These are phyloP conservation scores for Danio rerio DNA, from an alignment of 2,113 vertebrate species.

Conservation along the genomic window DNA sequence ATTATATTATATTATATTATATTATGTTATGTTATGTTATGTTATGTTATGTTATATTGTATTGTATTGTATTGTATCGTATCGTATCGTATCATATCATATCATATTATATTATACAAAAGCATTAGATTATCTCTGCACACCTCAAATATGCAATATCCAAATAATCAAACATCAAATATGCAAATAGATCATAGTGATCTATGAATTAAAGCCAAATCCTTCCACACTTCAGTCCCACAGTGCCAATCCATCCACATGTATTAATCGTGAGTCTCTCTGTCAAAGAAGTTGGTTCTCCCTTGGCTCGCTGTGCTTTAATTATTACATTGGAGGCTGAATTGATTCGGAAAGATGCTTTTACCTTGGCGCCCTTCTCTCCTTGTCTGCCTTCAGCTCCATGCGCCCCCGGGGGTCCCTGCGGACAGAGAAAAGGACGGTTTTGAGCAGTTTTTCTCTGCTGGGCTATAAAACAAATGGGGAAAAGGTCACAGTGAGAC, in stretches of 20 bases:
- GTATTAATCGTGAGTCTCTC: not conserved
- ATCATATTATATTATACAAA: not conserved
- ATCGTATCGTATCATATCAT: not conserved
- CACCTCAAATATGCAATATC: not conserved
- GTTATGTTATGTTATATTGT: not conserved
- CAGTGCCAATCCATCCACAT: not conserved
- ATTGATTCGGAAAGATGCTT: not conserved
- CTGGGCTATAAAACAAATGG: slow-evolving; percentile 17
- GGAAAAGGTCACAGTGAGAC: slow-evolving; percentile 8
- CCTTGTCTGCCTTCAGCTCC: slow-evolving; percentile 96
- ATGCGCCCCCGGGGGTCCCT: slow-evolving; percentile 91
- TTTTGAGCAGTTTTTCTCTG: slow-evolving; percentile 23
- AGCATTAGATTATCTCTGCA: not conserved
- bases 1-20: no score
- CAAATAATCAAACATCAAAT: no score
- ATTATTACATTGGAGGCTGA: slow-evolving; percentile 25
- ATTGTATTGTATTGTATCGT: not conserved
- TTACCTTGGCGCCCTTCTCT: slow-evolving; percentile 98
- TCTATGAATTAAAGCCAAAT: not conserved
- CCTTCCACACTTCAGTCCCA: slow-evolving; percentile 7
- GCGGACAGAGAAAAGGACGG: slow-evolving; percentile 58
- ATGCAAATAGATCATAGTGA: no score
- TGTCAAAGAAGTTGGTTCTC: slow-evolving; percentile 30
- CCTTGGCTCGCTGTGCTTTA: slow-evolving; percentile 26
- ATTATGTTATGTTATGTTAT: no score